Conservation (phyloP, 2,113 vertebrate species). For the Prolemur simus region DNA sequence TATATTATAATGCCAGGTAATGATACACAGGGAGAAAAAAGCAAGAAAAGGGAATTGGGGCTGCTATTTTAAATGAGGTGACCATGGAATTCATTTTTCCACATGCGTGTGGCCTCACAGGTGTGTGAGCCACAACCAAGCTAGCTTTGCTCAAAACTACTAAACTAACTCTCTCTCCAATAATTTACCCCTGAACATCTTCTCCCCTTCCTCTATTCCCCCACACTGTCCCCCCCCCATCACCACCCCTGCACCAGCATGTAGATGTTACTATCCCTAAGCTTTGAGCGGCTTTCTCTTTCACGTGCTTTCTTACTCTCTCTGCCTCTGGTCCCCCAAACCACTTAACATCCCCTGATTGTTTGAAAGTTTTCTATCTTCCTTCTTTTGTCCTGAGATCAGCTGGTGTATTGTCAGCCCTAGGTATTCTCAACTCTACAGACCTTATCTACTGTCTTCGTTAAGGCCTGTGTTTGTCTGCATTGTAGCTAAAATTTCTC, state of each 20-base stretch:
- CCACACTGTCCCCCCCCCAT: neutral
- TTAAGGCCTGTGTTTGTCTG: neutral
- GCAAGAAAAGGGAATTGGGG: neutral
- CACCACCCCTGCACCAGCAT: neutral
- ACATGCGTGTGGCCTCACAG: neutral
- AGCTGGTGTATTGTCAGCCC: neutral
- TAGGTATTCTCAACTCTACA: neutral
- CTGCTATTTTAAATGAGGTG: neutral
- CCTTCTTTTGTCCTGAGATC: neutral
- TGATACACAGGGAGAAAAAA: too few relatives aligned
- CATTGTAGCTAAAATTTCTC: neutral
- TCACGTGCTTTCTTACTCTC: neutral
- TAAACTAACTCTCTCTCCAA: neutral
- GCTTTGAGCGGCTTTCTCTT: neutral
- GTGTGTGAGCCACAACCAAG: neutral
- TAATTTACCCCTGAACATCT: neutral
- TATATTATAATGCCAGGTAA: neutral
- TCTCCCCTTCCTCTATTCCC: neutral
- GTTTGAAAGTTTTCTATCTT: neutral
- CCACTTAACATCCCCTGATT: neutral
- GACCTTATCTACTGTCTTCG: neutral
- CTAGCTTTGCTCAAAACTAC: neutral
- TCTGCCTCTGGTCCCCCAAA: neutral
- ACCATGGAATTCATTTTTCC: neutral
- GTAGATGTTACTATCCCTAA: too few relatives aligned